Conservation (phyloP, 2,888 invertebrate genomes). For the Heliothis peltigera region DNA sequence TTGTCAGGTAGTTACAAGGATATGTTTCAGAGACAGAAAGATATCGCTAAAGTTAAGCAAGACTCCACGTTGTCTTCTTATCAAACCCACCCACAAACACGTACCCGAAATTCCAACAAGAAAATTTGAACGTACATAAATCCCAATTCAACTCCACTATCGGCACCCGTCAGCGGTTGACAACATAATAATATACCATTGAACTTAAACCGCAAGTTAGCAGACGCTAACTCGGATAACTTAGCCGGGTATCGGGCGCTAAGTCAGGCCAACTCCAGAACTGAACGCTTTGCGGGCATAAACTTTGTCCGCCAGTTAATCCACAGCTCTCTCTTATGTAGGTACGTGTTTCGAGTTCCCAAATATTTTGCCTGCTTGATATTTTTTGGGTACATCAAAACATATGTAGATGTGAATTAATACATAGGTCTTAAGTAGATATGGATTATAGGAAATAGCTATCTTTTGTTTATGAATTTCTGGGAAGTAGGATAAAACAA, state of each 20-base stretch:
- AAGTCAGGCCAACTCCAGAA: slow-evolving; percentile 82
- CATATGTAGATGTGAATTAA: neutral
- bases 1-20: too few species aligned
- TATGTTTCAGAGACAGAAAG: too few species aligned
- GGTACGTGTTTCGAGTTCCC: slow-evolving; percentile 42
- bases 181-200: slow-evolving; percentile 82
- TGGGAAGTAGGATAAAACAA: neutral
- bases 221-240: slow-evolving; percentile 81
- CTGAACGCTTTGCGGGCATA: slow-evolving; percentile 80
- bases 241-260: slow-evolving; percentile 84
- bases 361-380: slow-evolving; percentile 22
- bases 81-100: neutral
- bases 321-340: slow-evolving; percentile 50
- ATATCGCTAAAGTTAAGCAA: too few species aligned
- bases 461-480: neutral
- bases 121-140: slow-evolving; percentile 13
- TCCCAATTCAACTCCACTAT: slow-evolving; percentile 40
- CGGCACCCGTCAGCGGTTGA: slow-evolving; percentile 66
- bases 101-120: neutral
- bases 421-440: too few species aligned
- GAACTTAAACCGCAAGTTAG: slow-evolving; percentile 82
- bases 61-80: neutral
- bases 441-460: slow-evolving; percentile 12
- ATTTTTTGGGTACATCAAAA: slow-evolving; percentile 9
- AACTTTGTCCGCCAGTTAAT: slow-evolving; percentile 76